Evolutionary conservation across 2,113 vertebrate species (phyloP).

Genomic region (Coracopsis vasa): DNA sequence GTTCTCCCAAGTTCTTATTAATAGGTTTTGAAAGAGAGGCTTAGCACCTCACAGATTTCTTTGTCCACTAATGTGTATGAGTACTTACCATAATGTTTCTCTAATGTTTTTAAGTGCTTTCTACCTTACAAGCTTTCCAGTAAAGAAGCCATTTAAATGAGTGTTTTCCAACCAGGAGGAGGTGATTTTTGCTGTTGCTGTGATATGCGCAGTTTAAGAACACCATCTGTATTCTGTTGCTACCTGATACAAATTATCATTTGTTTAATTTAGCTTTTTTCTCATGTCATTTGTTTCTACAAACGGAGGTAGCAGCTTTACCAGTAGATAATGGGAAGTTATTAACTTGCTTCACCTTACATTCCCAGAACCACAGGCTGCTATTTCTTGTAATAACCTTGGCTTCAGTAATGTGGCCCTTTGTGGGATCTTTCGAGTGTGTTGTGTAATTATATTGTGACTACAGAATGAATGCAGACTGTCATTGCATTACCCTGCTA

Average conservation of each 20-base stretch:
- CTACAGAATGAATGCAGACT: not conserved
- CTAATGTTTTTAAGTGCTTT: not conserved
- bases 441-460: not conserved
- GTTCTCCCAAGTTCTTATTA: not conserved
- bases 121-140: not conserved
- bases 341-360: conserved; percentile 59
- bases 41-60: not conserved
- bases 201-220: not conserved
- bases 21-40: not conserved
- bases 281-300: conserved; percentile 15
- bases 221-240: conserved; percentile 12
- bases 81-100: not conserved
- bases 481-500: not conserved
- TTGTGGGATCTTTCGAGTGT: not conserved
- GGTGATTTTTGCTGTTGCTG: not conserved
- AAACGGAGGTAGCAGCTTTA: not conserved
- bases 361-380: conserved; percentile 19
- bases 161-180: not conserved
- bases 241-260: conserved; percentile 5
- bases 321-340: conserved; percentile 51
- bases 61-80: not conserved
- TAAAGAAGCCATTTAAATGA: not conserved
- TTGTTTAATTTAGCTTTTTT: conserved; percentile 38
- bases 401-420: not conserved
- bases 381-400: conserved; percentile 48